Conservation (phyloP, 2,113 vertebrate genomes). For the Calypte anna region DNA sequence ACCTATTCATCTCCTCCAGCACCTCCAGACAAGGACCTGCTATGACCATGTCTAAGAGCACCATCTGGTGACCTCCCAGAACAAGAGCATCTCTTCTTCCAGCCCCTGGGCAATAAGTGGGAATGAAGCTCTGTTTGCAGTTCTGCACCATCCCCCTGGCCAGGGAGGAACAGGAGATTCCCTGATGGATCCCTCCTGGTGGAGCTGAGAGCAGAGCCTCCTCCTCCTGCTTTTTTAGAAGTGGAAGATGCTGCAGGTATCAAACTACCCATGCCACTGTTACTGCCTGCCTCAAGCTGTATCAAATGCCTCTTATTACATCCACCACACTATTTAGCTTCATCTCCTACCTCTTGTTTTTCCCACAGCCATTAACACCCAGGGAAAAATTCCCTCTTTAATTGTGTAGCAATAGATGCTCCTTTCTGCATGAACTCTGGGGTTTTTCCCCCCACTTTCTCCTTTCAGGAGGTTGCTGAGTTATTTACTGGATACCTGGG, state of each 20-base stretch:
- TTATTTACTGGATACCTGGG: not conserved
- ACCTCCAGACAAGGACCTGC: not conserved
- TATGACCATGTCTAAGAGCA: not conserved
- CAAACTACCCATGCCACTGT: not conserved
- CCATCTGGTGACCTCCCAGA: not conserved
- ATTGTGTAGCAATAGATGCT: not conserved
- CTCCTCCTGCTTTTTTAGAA: not conserved
- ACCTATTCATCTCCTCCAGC: not conserved
- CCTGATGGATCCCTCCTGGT: not conserved
- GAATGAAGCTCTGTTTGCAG: not conserved
- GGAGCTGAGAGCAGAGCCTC: not conserved
- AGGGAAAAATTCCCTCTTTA: not conserved
- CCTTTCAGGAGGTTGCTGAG: not conserved
- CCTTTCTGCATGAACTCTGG: too few species aligned
- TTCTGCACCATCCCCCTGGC: not conserved
- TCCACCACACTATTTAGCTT: not conserved
- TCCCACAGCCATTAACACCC: not conserved
- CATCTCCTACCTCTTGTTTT: not conserved
- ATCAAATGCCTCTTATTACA: not conserved
- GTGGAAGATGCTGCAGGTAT: rapidly evolving
- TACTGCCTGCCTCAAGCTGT: not conserved
- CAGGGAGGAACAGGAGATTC: not conserved
- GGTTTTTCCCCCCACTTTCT: not conserved
- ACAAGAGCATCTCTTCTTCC: not conserved
- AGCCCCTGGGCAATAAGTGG: not conserved